Evolutionary conservation across 2,797 vertebrate species (phyloP), one percentile per base, ranked within the genome.

Genomic region (Eptatretus atami): DNA sequence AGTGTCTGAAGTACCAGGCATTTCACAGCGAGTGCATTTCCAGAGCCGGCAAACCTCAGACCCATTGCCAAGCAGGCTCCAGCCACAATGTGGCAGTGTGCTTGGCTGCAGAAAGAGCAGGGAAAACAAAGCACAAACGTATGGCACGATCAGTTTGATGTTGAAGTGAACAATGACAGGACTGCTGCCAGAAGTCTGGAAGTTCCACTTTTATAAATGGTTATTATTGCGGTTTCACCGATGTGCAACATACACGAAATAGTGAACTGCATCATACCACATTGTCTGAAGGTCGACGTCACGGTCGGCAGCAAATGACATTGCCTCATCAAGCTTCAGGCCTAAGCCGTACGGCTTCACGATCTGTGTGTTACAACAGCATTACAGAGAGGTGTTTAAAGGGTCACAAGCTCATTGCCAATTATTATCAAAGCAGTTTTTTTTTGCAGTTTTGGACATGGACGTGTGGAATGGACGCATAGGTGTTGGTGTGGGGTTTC

Each of bases 51-150:
- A 68, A 98, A 98, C 68, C 87, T 81, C 69, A 98, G 81, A 52
- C 92, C 92, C 70, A 98, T 72, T 2, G 90, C 84, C 73, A 96
- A 74, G 64, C 92, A 98, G 0, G 85, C 90, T 53, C 92, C 90
- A 2, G 92, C 86, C 1, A 90, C 86, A 52, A 96, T 96, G 76
- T 96, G 94, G 71, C 90, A 82, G 3, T 94, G 85, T 61, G 87
- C 90, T 78, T 96, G 87, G 68, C 92, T 95, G 70, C 66, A 70
- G 68, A 69, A 52, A 9, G 10, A 61, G 67, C 63, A 15, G 69
- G 13, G 63, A 11, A 53, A 53, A 15, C 15, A 53, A 24, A 57
- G 11, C 15, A 10, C 14, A 65, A 60, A 9, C 6, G 31, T 44
- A 44, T 44, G 31, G 31, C 31, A 44, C 31, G 31, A 44, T 44